Conservation (phyloP, 2,113 vertebrate species). For the Chauna torquata region DNA sequence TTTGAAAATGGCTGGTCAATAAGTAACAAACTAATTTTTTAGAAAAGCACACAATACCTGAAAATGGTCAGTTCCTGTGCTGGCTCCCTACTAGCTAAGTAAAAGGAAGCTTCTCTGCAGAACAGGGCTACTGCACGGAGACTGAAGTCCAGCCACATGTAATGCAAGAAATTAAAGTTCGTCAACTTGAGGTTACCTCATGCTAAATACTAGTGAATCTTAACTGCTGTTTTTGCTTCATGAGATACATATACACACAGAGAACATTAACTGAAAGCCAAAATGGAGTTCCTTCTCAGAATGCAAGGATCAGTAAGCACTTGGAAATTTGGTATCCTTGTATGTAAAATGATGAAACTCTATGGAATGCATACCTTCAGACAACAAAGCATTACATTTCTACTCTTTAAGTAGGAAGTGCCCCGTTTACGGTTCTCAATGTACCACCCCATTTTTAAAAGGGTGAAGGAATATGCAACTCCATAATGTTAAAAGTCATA, state of each 20-base stretch:
- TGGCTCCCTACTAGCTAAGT: not conserved
- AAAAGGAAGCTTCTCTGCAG: not conserved
- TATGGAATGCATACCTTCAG: too few species aligned
- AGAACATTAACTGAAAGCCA: not conserved
- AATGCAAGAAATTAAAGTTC: not conserved
- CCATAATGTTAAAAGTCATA: not conserved
- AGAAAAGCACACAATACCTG: not conserved
- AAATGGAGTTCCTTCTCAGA: not conserved
- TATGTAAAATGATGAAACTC: not conserved
- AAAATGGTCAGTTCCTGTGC: not conserved
- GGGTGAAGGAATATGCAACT: not conserved
- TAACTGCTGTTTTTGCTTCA: not conserved
- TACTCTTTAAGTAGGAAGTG: not conserved
- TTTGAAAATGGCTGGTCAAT: not conserved
- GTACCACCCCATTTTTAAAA: not conserved
- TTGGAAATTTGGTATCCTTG: not conserved
- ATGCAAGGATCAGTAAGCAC: not conserved
- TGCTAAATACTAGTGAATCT: not conserved
- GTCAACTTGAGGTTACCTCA: not conserved
- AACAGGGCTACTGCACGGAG: not conserved
- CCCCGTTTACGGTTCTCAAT: not conserved
- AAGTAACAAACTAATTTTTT: not conserved
- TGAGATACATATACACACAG: not conserved
- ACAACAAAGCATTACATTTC: not conserved
- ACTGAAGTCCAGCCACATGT: conserved; percentile 22